Conservation (phyloP, 1,140 invertebrate species). For the Euura lappo region DNA sequence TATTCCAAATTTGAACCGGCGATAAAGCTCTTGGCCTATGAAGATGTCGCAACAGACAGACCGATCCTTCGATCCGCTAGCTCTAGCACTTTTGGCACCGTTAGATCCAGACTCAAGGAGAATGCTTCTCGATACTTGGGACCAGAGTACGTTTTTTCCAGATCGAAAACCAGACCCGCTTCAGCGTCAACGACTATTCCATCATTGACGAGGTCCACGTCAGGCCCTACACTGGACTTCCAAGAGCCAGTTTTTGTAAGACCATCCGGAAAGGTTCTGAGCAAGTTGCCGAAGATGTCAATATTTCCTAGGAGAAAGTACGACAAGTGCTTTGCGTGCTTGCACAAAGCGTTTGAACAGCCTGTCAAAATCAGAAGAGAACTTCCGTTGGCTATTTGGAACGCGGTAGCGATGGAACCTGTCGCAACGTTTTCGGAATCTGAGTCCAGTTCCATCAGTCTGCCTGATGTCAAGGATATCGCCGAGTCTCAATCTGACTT, state of each 20-base stretch:
- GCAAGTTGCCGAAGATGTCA: constrained; percentile 18
- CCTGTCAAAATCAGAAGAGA: constrained; percentile 7
- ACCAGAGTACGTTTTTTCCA: neutral
- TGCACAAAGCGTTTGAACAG: constrained; percentile 27
- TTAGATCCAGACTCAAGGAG: neutral
- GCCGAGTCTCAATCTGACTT: neutral
- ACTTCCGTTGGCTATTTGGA: constrained; percentile 5
- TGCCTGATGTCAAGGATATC: constrained; percentile 20
- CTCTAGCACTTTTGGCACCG: neutral
- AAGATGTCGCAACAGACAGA: neutral
- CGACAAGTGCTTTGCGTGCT: constrained; percentile 43
- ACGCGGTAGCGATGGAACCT: constrained; percentile 12
- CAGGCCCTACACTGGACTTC: constrained; percentile 17
- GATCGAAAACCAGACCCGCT: neutral
- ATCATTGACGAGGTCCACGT: constrained; percentile 19
- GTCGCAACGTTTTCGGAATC: constrained; percentile 8
- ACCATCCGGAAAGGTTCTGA: neutral
- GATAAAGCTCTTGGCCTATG: neutral
- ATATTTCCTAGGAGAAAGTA: constrained; percentile 33
- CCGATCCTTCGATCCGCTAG: neutral
- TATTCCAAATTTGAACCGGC: constrained; percentile 8
- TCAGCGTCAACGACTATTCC: constrained; percentile 11
- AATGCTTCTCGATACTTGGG: neutral
- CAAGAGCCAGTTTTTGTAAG: constrained; percentile 1
- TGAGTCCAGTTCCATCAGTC: constrained; percentile 24